Percentiles rank a stretch among this genome's conserved stretches.
Conservation (phyloP, 2,797 vertebrate species). For the Denticeps clupeoides region DNA sequence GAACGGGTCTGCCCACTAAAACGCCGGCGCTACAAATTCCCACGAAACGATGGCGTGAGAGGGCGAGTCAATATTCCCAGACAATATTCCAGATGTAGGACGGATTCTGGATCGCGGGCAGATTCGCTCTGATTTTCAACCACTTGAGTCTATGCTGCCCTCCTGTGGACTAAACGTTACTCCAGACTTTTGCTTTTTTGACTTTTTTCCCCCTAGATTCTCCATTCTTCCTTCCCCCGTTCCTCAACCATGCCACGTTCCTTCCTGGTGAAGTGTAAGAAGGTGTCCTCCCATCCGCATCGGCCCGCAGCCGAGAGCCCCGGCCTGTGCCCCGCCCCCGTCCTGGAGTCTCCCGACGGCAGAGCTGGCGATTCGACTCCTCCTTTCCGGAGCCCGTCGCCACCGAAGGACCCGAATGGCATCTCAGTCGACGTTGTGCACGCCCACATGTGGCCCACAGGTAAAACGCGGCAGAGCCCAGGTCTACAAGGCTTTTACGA, state of each 20-base stretch:
- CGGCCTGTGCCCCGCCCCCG: slow-evolving; percentile 10
- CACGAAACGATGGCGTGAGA: too few relatives aligned
- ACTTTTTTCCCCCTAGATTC: too few relatives aligned
- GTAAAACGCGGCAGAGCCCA: too few relatives aligned
- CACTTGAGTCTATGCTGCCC: not conserved
- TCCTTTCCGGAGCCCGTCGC: not conserved
- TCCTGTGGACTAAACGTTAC: not conserved
- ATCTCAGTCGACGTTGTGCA: too few relatives aligned
- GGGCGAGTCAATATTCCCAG: not conserved
- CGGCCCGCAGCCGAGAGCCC: slow-evolving; percentile 26
- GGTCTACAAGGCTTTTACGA: too few relatives aligned
- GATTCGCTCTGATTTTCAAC: not conserved
- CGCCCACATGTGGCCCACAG: too few relatives aligned
- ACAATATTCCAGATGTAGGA: not conserved
- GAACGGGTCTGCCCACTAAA: too few relatives aligned
- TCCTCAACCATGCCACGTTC: slow-evolving; percentile 57
- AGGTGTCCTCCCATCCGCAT: slow-evolving; percentile 38
- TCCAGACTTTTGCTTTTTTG: too few relatives aligned
- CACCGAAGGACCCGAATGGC: too few relatives aligned
- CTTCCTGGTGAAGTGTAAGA: slow-evolving; percentile 55
- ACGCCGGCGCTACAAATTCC: too few relatives aligned
- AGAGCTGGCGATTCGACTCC: not conserved
- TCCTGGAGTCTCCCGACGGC: not conserved
- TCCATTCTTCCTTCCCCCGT: not conserved
- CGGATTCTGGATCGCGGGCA: too few relatives aligned